Conservation (phyloP, 92 coral and sea anemone genomes). For the Parazoanthus darwini region DNA sequence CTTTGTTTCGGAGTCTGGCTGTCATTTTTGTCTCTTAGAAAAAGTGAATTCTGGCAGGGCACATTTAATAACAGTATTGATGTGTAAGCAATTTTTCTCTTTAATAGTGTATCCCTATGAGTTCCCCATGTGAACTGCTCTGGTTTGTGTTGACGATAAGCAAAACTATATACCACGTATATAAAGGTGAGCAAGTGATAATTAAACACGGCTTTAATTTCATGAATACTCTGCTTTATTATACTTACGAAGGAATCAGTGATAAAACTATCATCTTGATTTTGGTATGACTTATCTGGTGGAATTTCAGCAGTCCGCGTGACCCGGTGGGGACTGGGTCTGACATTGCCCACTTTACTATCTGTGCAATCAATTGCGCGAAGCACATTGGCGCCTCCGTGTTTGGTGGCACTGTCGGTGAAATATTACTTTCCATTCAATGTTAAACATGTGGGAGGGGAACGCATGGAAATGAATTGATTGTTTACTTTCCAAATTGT, state of each 20-base stretch:
- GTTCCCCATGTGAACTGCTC: neutral
- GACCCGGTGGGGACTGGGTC: slow-evolving; percentile 18
- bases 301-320: neutral
- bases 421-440: slow-evolving; percentile 30
- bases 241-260: slow-evolving; percentile 29
- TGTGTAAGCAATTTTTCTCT: neutral
- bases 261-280: slow-evolving; percentile 25
- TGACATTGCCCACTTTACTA: neutral
- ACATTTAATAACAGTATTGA: neutral
- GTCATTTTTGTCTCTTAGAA: neutral
- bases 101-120: neutral
- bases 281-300: slow-evolving; percentile 10
- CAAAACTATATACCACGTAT: neutral
- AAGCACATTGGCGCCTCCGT: slow-evolving; percentile 37
- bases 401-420: slow-evolving; percentile 17
- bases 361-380: slow-evolving; percentile 8
- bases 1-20: neutral
- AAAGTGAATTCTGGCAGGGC: neutral
- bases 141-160: neutral
- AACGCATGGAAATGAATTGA: slow-evolving; percentile 28
- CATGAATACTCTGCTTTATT: slow-evolving; percentile 14
- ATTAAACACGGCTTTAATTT: slow-evolving; percentile 19
- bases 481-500: slow-evolving; percentile 41
- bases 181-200: neutral
- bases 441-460: slow-evolving; percentile 41